Base-by-base conservation (phyloP, 2,113 vertebrate species). In the Lepus timidus region DNA sequence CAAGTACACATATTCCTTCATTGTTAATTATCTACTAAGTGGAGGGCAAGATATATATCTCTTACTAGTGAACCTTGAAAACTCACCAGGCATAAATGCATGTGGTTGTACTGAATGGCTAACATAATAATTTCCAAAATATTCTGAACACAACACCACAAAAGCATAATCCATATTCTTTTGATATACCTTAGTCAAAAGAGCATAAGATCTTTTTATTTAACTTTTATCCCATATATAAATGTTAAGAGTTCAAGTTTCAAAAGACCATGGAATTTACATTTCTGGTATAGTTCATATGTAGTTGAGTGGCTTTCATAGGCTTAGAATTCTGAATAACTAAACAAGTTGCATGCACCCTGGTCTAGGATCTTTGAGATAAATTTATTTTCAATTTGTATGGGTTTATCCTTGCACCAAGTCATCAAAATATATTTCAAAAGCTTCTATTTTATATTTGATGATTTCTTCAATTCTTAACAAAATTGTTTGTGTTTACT, bases 401-500 rank as follows among this genome's bases (percentile, higher is more conserved):
- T 78, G 31, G 13, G 11, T 14, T 95, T 88, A 51, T 76, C 83
- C 94, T 62, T 74, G 19, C 4, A 85, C 64, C 9, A 33, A 91
- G 61, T 76, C 36, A 94, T 79, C 51, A 75, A 92, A 95, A 70
- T 58, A 85, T 1, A 90, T 36, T 31, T 75, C 13, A 75, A 92
- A 93, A 22, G 3, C 33, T 27, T 85, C 19, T 6, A 49, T 87
- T 44, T 44, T 89, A 44, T 61, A 85, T 3, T 55, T 83, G 22
- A 86, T 76, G 39, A 3, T 44, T 92, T 89, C 93, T 44, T 51
- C 49, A 58, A 51, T 27, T n/a, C 65, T 55, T 9, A 88, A 44
- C 9, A 33, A 58, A 83, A 97, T 44, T 85, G 58, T 90, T 82
- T 93, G 33, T 73, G 49, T 93, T 90, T 87, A 88, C 58, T 88